These are phyloP conservation scores for Siniperca scherzeri DNA, from an alignment of 2,797 vertebrate species.

Conservation along the genomic window DNA sequence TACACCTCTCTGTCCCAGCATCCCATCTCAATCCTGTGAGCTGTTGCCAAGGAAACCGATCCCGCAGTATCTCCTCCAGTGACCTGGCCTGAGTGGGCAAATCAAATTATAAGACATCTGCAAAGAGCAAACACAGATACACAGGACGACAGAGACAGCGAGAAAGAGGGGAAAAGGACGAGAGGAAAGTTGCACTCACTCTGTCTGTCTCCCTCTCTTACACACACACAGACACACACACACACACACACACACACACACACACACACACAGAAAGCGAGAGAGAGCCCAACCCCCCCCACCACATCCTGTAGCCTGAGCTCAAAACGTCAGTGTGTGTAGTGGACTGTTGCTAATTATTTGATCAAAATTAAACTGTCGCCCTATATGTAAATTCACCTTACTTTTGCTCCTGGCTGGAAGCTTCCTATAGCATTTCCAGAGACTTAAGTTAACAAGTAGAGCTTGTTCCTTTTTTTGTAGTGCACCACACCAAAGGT, in stretches of 20 bases:
- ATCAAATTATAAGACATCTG: constrained; percentile 41
- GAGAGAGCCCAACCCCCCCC: too few species aligned
- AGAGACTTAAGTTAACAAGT: background rate
- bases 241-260: background rate
- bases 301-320: constrained; percentile 16
- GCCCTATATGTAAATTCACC: background rate
- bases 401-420: background rate
- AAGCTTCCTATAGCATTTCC: background rate
- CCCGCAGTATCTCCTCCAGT: constrained; percentile 16
- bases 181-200: background rate
- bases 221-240: background rate
- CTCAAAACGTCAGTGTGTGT: background rate
- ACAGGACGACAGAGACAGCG: background rate
- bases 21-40: constrained; percentile 18
- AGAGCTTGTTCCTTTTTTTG: background rate
- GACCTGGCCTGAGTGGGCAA: constrained; percentile 17
- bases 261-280: too few species aligned
- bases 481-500: background rate
- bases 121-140: constrained; percentile 17
- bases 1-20: background rate
- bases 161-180: background rate
- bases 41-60: constrained; percentile 25
- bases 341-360: background rate
- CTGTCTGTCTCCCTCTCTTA: rapidly evolving
- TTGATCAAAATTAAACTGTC: background rate